Evolutionary conservation across 2,888 invertebrate species (phyloP).

Genomic region (Notodonta ziczac): DNA sequence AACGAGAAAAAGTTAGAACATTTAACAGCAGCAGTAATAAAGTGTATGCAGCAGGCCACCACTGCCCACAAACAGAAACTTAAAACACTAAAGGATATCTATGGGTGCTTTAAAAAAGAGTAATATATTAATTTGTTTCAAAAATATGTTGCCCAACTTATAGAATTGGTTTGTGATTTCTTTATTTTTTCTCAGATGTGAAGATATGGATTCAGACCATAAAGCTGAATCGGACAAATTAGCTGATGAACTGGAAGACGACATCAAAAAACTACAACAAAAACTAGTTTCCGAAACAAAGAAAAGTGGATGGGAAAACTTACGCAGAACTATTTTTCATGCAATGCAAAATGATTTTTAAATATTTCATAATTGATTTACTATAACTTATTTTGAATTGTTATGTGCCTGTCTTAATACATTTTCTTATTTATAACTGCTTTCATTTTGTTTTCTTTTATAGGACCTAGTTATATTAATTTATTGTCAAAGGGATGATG

Average conservation of each 20-base stretch:
- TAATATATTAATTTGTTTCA: constrained; percentile 33
- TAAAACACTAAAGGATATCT: constrained; percentile 61
- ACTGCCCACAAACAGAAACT: constrained; percentile 65
- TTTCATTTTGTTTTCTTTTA: neutral
- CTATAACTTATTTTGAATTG: constrained; percentile 10
- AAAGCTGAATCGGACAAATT: constrained; percentile 60
- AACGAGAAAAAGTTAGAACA: constrained; percentile 74
- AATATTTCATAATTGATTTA: constrained; percentile 18
- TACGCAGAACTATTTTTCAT: constrained; percentile 66
- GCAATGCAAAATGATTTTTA: constrained; percentile 72
- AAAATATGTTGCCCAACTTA: neutral
- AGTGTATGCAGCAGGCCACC: constrained; percentile 68
- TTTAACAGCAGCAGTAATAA: constrained; percentile 59
- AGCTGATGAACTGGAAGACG: constrained; percentile 65
- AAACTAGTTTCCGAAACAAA: constrained; percentile 70
- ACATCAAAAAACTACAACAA: constrained; percentile 65
- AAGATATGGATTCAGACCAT: constrained; percentile 62
- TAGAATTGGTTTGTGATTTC: neutral
- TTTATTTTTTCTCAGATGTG: constrained; percentile 53
- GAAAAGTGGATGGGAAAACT: constrained; percentile 64
- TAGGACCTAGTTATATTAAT: no score
- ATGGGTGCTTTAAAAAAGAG: constrained; percentile 62
- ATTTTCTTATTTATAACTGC: neutral
- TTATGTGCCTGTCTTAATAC: constrained; percentile 2
- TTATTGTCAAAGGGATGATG: no score